Conservation (phyloP, 2,113 vertebrate species). For the Oxyura jamaicensis region DNA sequence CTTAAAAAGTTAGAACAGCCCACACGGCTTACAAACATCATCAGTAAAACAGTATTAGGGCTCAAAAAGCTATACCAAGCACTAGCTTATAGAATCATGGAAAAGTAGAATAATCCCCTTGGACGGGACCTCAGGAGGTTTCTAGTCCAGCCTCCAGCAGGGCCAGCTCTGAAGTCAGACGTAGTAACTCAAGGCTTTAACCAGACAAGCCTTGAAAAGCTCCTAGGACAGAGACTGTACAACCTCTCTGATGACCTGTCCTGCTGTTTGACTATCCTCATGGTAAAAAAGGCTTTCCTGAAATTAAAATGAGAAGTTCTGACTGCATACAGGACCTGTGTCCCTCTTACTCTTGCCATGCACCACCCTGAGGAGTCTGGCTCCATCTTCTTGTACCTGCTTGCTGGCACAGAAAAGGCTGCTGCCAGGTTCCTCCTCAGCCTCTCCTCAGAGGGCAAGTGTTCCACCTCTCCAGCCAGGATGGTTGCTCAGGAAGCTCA, state of each 20-base stretch:
- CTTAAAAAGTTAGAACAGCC: neutral
- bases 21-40: rapidly evolving
- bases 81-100: no score
- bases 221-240: neutral
- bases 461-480: neutral
- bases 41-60: neutral
- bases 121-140: neutral
- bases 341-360: no score
- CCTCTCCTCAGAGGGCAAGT: neutral
- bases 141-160: neutral
- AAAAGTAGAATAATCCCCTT: neutral
- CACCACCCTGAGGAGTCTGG: neutral
- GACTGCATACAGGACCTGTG: neutral
- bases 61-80: neutral
- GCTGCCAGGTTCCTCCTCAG: neutral
- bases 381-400: neutral
- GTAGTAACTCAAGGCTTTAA: neutral
- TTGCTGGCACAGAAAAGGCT: neutral
- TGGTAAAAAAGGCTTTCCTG: neutral
- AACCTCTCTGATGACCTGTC: neutral
- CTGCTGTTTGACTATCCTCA: neutral
- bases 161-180: neutral
- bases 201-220: neutral
- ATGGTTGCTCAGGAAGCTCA: neutral
- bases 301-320: neutral